Percentiles rank a stretch among this genome's conserved stretches.
phyloP scores from a whole-genome alignment of 2,888 invertebrate genomes.

The Drosophila picticornis region DNA sequence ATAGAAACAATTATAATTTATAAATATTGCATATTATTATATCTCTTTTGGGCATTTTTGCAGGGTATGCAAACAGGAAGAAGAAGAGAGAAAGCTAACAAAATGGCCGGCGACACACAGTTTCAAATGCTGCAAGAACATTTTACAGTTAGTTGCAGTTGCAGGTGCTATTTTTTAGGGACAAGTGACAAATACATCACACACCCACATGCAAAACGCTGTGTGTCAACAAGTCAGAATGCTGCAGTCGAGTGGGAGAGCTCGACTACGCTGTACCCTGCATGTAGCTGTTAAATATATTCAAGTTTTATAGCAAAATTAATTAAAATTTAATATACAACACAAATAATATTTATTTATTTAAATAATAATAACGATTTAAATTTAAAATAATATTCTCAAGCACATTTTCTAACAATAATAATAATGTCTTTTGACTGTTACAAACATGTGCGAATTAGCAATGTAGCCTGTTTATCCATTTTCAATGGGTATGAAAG shows the following conservation, averaged over 20 bases:
- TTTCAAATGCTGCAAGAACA: constrained; percentile 79
- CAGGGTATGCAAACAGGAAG: constrained; percentile 7
- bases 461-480: background rate
- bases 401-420: no score
- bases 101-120: constrained; percentile 70
- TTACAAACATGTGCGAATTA: background rate
- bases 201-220: constrained; percentile 60
- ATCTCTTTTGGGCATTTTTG: background rate
- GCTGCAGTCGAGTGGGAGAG: background rate
- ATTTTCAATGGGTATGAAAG: background rate
- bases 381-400: no score
- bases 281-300: background rate
- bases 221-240: constrained; percentile 63
- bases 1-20: no score
- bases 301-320: background rate
- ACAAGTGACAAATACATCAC: constrained; percentile 72
- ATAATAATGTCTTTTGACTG: no score
- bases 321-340: background rate
- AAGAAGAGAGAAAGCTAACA: constrained; percentile 38
- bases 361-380: background rate
- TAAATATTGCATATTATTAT: background rate
- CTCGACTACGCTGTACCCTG: background rate
- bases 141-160: constrained; percentile 41
- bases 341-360: background rate
- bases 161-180: constrained; percentile 68